Base-by-base conservation (phyloP, 2,797 vertebrate genomes). In the Rhadinocentrus ornatus region DNA sequence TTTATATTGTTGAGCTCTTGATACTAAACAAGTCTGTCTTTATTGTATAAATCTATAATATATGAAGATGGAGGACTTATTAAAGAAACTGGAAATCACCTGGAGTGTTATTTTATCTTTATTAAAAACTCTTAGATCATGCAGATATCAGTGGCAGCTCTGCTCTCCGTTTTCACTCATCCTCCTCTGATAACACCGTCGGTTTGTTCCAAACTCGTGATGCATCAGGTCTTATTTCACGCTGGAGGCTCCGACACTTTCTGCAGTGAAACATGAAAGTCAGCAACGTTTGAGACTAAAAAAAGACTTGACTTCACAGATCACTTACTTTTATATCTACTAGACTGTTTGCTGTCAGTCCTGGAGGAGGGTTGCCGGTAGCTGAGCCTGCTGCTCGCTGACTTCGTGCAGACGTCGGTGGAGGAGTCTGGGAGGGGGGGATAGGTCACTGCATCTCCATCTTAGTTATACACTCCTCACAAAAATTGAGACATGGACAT, bases 21-120 rank as follows among this genome's bases (percentile, higher is more conserved):
- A 31, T 80, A 34, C 66, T 67, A 62, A 78, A 72, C 66, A 79
- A 81, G 67, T 85, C 71, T 79, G 76, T 68, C 86, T 90, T 88
- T 68, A 56, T 73, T 86, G 71, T 73, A 56, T 81, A 87, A 86
- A 85, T 79, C 82, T 85, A 61, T 71, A 89, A 92, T 89, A 91
- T 89, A 87, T 90, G 78, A 81, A 87, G 77, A 78, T 62, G 84
- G 64, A 91, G 87, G 75, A 48, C 54, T 81, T 90, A 83, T 89
- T 84, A 92, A 88, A 61, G 53, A 66, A 57, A 13, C 58, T 9
- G 37, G 37, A 64, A 58, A 46, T 64, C 0, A 26, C 48, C 10
- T 68, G 1, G 54, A 16, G 7, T 61, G 35, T 64, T 20, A 8
- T 26, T 53, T 54, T 10, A 15, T 77, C 39, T 53, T 53, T 12